These are phyloP conservation scores for Cantharis rustica DNA, from an alignment of 2,888 invertebrate species.

Conservation along the genomic window DNA sequence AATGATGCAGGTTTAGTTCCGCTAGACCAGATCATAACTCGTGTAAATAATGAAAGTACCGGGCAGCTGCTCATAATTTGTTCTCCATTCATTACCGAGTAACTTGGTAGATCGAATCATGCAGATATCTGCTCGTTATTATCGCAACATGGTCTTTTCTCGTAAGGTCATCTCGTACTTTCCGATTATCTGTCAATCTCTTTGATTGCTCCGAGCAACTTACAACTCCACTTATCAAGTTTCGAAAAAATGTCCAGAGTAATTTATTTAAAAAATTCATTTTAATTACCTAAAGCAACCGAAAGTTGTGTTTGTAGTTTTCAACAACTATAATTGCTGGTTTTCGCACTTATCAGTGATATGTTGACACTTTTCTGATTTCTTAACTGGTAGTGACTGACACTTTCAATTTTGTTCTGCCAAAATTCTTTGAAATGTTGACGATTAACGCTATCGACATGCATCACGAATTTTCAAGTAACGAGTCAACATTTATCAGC, in stretches of 20 bases:
- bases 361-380: background rate
- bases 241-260: background rate
- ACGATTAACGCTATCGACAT: background rate
- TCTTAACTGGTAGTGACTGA: background rate
- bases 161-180: background rate
- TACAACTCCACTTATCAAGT: background rate
- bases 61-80: background rate
- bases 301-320: background rate
- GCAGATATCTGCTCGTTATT: background rate
- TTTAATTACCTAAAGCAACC: too few species aligned
- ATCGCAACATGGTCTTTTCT: background rate
- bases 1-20: background rate
- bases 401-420: background rate
- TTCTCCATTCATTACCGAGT: background rate
- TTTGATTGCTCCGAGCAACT: too few species aligned
- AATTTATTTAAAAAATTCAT: too few species aligned
- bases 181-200: background rate
- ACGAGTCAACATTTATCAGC: background rate
- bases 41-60: background rate
- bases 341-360: background rate
- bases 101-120: background rate
- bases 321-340: background rate
- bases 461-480: background rate
- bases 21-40: background rate
- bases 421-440: background rate